Evolutionary conservation across 1,140 invertebrate genomes (phyloP), one percentile per base, ranked within the genome.

Genomic region (Drosophila subobscura): DNA sequence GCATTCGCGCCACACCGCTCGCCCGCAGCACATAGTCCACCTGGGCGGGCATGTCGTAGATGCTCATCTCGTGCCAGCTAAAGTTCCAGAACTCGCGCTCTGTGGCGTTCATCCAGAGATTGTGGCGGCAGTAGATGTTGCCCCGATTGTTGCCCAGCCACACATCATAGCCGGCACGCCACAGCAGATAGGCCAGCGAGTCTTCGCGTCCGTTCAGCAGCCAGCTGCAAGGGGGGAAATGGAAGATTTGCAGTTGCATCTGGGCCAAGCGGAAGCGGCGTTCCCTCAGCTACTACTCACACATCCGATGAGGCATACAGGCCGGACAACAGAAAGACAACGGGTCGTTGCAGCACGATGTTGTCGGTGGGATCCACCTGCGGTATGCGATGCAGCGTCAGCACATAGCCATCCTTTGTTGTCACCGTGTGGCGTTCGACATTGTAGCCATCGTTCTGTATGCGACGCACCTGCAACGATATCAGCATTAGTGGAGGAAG

Each of bases 81-180:
- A 91, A 92, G 70, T 92, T 76, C 92, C 92, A 93, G 74, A 92
- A 93, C 55, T 91, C 77, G 1, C 78, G 72, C 20, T 92, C 90
- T 6, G 92, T 91, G 2, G 93, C 91, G 76, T 93, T 78, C 3
- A 92, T 65, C 14, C 83, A 86, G 5, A 92, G 57, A 89, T 96
- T 95, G 23, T 92, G 91, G 3, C 93, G 91, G 3, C 95, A 95
- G 77, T 95, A 95, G 4, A 92, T 93, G 65, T 94, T 96, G 12
- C 96, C 96, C 29, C 96, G 91, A 23, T 93, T 93, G 83, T 96
- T 96, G 2, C 94, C 95, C 77, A 96, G 77, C 95, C 96, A 96
- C 2, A 96, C 95, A 66, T 96, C 95, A 58, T 93, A 95, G 3
- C 94, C 94, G 5, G 90, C 92, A 59, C 96, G 95, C 8, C 94